Evolutionary conservation across 2,888 invertebrate species (phyloP), one percentile per base, ranked within the genome.

Genomic region (Chamaedrilus cognettii): DNA sequence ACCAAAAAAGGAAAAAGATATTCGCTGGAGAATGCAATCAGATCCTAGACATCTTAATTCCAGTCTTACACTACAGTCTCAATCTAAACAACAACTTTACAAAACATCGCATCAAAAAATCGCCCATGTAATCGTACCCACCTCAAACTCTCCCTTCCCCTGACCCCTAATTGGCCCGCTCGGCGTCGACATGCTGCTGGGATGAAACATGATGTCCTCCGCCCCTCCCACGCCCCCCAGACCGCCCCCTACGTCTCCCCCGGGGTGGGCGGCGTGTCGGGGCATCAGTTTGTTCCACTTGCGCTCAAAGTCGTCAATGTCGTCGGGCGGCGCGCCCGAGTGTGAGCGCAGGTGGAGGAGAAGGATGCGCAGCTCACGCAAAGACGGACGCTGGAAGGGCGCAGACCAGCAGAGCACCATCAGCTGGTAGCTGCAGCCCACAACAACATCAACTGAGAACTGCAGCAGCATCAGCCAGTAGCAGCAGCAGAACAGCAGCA

Each of bases 401-500:
- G 86, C 85, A 26, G 32, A n/a, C 90, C 90, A 91, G 80, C 91
- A 91, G 63, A 89, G 85, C 78, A 89, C 88, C 89, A 91, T 90
- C 71, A 91, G 85, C 82, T 89, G 88, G 82, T 70, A 73, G 32
- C 74, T 75, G 66, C 15, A 66, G 26, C 19, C 42, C 11, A n/a
- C 7, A 30, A 66, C 19, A 42, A 42, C 19, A 42, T 42, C n/a
- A n/a, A n/a, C n/a, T 23, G 23, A 26, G 55, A 55, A 55, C 28
- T 11, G 42, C 42, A 42, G 42, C 7, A 19, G 19, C 19, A 42
- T 7, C 42, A 42, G 42, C 42, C 19, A 19, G 19, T 42, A 42
- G 42, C 42, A 11, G 42, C 7, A 42, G 42, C 7, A 42, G 7
- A 42, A 42, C 42, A 42, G 19, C 11, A 42, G 19, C 42, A 42